These are phyloP conservation scores for Burhinus bistriatus DNA, from an alignment of 2,113 vertebrate species.

Conservation along the genomic window DNA sequence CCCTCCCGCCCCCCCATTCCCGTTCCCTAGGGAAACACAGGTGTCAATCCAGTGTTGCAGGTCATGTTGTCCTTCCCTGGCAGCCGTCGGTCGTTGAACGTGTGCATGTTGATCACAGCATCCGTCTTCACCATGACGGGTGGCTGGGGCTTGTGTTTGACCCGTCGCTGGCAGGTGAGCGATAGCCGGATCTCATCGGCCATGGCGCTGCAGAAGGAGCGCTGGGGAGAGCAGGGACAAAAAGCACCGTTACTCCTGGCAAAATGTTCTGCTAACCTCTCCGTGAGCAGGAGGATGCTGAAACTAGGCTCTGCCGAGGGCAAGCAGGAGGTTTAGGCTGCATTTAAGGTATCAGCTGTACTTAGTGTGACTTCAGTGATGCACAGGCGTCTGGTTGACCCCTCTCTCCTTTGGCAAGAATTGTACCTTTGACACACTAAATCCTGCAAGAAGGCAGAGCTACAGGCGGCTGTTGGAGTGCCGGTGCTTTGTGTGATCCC, in stretches of 20 bases:
- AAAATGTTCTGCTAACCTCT: rapidly evolving
- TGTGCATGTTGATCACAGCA: conserved; percentile 98
- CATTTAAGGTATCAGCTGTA: background rate
- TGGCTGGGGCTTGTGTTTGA: conserved; percentile 90
- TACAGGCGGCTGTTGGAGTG: background rate
- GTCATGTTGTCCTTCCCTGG: conserved; percentile 96
- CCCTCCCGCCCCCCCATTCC: background rate
- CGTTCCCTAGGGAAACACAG: conserved; percentile 87
- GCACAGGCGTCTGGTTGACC: background rate
- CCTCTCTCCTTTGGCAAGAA: background rate
- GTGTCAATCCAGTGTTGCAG: conserved; percentile 89
- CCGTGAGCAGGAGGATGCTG: rapidly evolving
- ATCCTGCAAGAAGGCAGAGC: background rate
- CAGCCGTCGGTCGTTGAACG: conserved; percentile 95
- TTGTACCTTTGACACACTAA: background rate
- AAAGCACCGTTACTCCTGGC: background rate
- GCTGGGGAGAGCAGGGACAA: conserved; percentile 74
- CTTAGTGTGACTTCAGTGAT: background rate
- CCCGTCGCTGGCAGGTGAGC: conserved; percentile 93
- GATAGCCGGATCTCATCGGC: conserved; percentile 95
- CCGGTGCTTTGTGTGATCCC: background rate
- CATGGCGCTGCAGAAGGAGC: conserved; percentile 96
- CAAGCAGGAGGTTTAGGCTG: background rate
- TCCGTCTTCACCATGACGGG: conserved; percentile 90
- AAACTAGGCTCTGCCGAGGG: background rate